These are phyloP conservation scores for Elachura formosa DNA, from an alignment of 2,113 vertebrate genomes.

Conservation along the genomic window DNA sequence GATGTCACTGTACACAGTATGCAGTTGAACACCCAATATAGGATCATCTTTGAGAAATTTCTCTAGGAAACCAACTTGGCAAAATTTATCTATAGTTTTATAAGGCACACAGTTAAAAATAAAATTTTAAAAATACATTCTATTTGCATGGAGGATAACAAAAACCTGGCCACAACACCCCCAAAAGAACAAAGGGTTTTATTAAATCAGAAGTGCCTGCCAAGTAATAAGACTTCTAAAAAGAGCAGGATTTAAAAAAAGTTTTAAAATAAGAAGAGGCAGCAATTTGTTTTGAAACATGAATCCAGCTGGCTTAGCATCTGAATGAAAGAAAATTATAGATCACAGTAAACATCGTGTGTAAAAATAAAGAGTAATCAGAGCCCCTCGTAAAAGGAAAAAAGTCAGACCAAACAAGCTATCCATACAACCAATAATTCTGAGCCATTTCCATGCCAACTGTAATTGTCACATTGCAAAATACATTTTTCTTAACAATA, in stretches of 20 bases:
- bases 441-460: constrained; percentile 30
- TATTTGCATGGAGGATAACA: not conserved
- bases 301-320: constrained; percentile 41
- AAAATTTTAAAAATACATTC: not conserved
- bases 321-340: constrained; percentile 72
- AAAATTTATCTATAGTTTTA: not conserved
- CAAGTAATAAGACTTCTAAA: not conserved
- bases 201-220: not conserved
- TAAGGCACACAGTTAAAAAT: not conserved
- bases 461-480: constrained; percentile 63
- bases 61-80: not conserved
- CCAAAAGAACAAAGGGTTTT: not conserved
- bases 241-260: not conserved
- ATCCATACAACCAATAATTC: constrained; percentile 30
- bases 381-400: constrained; percentile 23
- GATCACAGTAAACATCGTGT: constrained; percentile 64
- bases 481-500: not conserved
- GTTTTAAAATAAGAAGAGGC: constrained; percentile 15
- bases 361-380: constrained; percentile 71
- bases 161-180: not conserved
- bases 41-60: not conserved
- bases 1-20: not conserved
- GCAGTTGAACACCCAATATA: not conserved
- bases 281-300: constrained; percentile 20
- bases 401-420: constrained; percentile 4